Percentiles rank a stretch among this genome's conserved stretches.
These are phyloP conservation scores for Bombus cullumanus DNA, from an alignment of 1,140 invertebrate species.

Conservation along the genomic window DNA sequence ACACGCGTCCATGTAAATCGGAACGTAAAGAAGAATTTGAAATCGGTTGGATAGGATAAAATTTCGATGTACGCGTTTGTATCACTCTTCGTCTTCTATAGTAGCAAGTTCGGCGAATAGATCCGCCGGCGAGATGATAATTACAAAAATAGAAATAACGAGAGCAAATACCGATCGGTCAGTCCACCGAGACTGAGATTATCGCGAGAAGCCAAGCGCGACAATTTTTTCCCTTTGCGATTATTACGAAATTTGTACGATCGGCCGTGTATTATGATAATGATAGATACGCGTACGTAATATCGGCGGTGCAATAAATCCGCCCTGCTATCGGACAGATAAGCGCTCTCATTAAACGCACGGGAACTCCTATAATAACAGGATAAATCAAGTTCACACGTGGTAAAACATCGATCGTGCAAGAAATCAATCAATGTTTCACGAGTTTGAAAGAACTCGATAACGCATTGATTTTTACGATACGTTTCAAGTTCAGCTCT, in stretches of 20 bases:
- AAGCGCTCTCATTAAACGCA: not conserved
- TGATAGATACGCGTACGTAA: not conserved
- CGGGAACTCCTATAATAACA: not conserved
- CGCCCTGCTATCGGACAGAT: not conserved
- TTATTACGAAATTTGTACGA: not conserved
- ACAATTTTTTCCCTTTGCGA: not conserved
- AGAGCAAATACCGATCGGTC: not conserved
- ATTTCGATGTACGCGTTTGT: no score
- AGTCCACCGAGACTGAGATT: not conserved
- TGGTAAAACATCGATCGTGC: not conserved
- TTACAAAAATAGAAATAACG: not conserved
- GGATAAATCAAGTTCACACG: constrained; percentile 6
- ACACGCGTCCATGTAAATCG: not conserved
- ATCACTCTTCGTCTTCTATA: no score
- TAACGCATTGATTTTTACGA: not conserved
- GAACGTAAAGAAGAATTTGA: no score
- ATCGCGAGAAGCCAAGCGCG: constrained; percentile 5
- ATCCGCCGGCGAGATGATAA: constrained; percentile 4
- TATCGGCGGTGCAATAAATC: constrained; percentile 1
- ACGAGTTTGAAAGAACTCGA: not conserved
- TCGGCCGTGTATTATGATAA: not conserved
- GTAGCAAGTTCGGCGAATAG: not conserved
- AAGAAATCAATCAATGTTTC: not conserved
- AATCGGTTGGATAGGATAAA: no score
- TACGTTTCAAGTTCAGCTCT: not conserved